These are phyloP conservation scores for Noturus placidus DNA, from an alignment of 2,113 vertebrate genomes.

Conservation along the genomic window DNA sequence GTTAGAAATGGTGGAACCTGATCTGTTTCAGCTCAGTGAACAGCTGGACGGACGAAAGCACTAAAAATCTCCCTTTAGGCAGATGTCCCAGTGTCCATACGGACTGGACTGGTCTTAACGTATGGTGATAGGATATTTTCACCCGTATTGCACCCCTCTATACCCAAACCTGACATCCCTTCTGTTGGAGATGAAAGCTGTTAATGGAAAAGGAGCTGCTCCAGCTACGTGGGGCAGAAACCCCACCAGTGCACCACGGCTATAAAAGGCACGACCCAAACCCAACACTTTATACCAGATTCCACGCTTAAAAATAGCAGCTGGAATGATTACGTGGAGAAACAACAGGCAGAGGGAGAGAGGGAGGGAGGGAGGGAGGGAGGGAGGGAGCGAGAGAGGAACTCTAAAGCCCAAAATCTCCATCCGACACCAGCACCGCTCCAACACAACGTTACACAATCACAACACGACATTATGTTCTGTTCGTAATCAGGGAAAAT, in stretches of 20 bases:
- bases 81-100: background rate
- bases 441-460: background rate
- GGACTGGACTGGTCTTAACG: background rate
- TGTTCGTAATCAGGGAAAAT: background rate
- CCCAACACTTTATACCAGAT: constrained; percentile 32
- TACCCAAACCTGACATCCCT: background rate
- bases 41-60: background rate
- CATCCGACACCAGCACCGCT: background rate
- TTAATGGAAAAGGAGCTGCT: background rate
- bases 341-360: background rate
- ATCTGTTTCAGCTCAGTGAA: background rate
- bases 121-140: background rate
- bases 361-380: background rate
- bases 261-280: constrained; percentile 38
- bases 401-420: background rate
- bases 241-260: background rate
- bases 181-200: background rate
- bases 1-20: background rate
- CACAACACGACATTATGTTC: background rate
- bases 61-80: background rate
- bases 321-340: constrained; percentile 11
- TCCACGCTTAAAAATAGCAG: constrained; percentile 40
- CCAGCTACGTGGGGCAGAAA: constrained; percentile 11
- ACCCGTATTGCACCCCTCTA: background rate
- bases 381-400: background rate